Conservation (phyloP, 2,888 invertebrate genomes). For the Craniophora ligustri region DNA sequence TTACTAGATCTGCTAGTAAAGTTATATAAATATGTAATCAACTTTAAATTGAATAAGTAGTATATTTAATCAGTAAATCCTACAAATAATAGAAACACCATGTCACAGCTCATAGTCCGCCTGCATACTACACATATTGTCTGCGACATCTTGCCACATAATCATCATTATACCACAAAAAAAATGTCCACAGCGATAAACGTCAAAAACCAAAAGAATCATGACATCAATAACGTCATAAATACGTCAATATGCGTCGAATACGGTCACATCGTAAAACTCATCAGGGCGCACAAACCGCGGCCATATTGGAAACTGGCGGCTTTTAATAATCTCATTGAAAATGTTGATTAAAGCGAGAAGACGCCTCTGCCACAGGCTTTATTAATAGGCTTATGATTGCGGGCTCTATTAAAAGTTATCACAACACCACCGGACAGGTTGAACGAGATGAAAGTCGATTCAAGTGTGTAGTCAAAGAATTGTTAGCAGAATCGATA, state of each 20-base stretch:
- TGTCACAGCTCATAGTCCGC: too few species aligned
- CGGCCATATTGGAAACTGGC: constrained; percentile 63
- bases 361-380: constrained; percentile 68
- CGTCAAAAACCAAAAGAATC: constrained; percentile 41
- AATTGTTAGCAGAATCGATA: constrained; percentile 37
- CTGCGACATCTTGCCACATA: background rate
- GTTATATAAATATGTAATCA: too few species aligned
- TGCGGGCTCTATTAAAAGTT: constrained; percentile 76
- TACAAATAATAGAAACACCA: too few species aligned
- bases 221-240: constrained; percentile 53
- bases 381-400: constrained; percentile 80
- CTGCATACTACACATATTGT: too few species aligned
- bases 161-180: constrained; percentile 15
- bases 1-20: too few species aligned
- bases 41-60: too few species aligned
- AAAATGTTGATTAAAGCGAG: constrained; percentile 79
- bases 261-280: constrained; percentile 57
- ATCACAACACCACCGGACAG: constrained; percentile 70
- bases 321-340: constrained; percentile 77
- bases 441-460: constrained; percentile 65
- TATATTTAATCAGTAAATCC: too few species aligned
- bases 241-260: constrained; percentile 47
- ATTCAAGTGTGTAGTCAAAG: constrained; percentile 59
- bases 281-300: constrained; percentile 52
- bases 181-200: constrained; percentile 17